Base-by-base conservation (phyloP, 1,140 invertebrate species). In the fruit fly (Drosophila melanogaster) region DNA sequence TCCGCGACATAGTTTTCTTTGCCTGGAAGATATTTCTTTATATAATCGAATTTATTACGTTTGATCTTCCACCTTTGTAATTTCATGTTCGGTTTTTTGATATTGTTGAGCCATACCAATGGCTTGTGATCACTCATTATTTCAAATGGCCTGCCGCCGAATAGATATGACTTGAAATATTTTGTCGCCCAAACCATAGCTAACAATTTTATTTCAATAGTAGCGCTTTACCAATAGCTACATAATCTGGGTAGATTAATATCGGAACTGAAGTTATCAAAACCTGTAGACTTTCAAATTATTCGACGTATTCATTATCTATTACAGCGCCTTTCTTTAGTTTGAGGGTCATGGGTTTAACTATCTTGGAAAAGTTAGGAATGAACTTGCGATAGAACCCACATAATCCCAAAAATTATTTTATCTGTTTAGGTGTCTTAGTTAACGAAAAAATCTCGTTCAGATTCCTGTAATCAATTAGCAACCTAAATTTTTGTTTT, bases 361-460 rank as follows among this genome's bases (percentile, higher is more conserved):
- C 38, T 14, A 62, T 10, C 1, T 47, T 40, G 2, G 73, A 30
- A 47, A 65, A 76, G 46, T 72, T 22, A 38, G 59, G 62, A n/a
- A 40, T 40, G 4, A 40, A 40, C n/a, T 40, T 40, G 14, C 38
- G 38, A 14, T 15, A 15, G 14, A 19, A 71, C 33, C 59, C 59
- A 26, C 51, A 51, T 17, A 77, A 17, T 3, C 56, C 59, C 17
- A 75, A 33, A 58, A 75, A 94, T 66, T 6, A 81, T 57, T 90
- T 75, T 14, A 92, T 76, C 60, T 86, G 56, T 47, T 89, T 90
- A 17, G 58, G 51, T 7, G 79, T 69, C 59, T 59, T 80, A 7
- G 90, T 87, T 14, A 49, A 41, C 19, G 72, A 73, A 50, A 77
- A 87, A 33, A 89, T 76, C 49, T 64, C 8, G 4, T 41, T 11